Conservation (phyloP, 2,113 vertebrate genomes). For the Ceyx margarethae region DNA sequence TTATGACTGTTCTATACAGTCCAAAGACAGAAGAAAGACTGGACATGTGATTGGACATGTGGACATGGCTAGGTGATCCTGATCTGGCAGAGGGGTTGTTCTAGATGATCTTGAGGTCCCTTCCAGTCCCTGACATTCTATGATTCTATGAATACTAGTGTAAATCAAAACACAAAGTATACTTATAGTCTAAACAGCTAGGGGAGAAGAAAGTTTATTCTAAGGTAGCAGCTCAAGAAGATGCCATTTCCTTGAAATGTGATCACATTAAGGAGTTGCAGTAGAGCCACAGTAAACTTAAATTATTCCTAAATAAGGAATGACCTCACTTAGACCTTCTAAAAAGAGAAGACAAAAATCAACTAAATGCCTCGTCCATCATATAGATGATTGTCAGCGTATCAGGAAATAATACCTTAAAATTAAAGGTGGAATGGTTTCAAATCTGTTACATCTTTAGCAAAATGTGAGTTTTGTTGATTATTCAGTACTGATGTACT, state of each 20-base stretch:
- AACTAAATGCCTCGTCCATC: not conserved
- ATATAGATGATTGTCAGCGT: fast-evolving
- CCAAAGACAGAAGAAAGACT: not conserved
- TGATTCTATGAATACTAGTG: not conserved
- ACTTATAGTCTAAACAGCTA: not conserved
- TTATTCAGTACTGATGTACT: not conserved
- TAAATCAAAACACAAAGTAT: not conserved
- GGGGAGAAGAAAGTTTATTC: not conserved
- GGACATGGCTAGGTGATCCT: too few relatives aligned
- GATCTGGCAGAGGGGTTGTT: too few relatives aligned
- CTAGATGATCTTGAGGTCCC: too few relatives aligned
- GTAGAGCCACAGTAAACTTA: not conserved
- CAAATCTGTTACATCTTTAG: not conserved
- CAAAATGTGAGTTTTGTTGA: not conserved
- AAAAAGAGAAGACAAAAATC: not conserved
- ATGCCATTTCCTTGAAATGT: not conserved
- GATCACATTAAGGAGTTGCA: not conserved
- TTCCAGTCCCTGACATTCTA: too few relatives aligned
- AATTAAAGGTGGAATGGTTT: not conserved
- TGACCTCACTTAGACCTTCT: not conserved
- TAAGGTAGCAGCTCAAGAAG: not conserved
- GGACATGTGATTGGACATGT: too few relatives aligned
- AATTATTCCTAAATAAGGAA: not conserved
- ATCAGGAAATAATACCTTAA: not conserved
- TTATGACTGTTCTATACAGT: not conserved